Evolutionary conservation across 1,140 invertebrate genomes (phyloP).

Genomic region (Trachymyrmex cornetzi): DNA sequence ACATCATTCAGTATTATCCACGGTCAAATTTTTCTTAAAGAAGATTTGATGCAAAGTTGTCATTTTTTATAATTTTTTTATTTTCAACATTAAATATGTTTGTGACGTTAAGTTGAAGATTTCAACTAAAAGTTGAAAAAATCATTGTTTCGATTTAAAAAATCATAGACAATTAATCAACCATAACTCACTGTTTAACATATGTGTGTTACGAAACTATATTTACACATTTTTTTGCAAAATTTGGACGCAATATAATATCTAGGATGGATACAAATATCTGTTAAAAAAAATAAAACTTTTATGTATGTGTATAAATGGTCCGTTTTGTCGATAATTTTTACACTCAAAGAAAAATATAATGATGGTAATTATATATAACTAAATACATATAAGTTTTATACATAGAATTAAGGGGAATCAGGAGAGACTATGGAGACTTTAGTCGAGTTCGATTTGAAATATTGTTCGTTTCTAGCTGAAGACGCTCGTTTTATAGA

Average conservation of each 20-base stretch:
- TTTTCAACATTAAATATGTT: background rate
- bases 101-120: too few species aligned
- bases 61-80: slow-evolving; percentile 12
- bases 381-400: too few species aligned
- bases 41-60: background rate
- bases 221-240: background rate
- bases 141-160: background rate
- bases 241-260: background rate
- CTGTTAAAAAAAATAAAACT: slow-evolving; percentile 1
- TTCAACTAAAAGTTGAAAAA: background rate
- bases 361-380: too few species aligned
- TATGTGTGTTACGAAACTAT: background rate
- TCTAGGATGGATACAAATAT: background rate
- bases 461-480: background rate
- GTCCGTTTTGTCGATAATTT: background rate
- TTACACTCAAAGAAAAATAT: too few species aligned
- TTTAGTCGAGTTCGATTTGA: background rate
- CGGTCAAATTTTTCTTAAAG: background rate
- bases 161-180: too few species aligned
- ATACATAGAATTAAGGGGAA: too few species aligned
- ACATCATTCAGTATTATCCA: background rate
- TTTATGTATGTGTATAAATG: background rate
- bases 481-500: background rate
- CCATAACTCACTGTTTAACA: background rate
- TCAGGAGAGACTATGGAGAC: too few species aligned